A percentile compares a stretch with the other conserved stretches of the same genome.
phyloP scores from a whole-genome alignment of 2,113 vertebrate species.

The Menura novaehollandiae region DNA sequence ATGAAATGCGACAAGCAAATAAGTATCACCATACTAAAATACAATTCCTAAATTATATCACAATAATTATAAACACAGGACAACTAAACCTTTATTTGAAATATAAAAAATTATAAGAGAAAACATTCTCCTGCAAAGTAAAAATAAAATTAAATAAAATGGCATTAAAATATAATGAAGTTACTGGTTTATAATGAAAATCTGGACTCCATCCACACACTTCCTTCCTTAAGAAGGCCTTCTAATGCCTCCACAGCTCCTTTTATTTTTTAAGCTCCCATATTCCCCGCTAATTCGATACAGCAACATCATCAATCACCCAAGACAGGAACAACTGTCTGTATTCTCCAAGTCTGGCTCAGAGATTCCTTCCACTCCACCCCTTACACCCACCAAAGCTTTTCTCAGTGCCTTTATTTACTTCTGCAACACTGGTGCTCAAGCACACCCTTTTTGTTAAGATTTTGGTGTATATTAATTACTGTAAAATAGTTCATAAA shows the following conservation, averaged over 20 bases:
- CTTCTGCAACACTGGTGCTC: not conserved
- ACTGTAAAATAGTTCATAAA: not conserved
- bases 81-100: slow-evolving; percentile 32
- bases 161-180: slow-evolving; percentile 42
- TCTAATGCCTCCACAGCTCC: slow-evolving; percentile 39
- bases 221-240: slow-evolving; percentile 41
- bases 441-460: not conserved
- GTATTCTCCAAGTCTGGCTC: slow-evolving; percentile 21
- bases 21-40: slow-evolving; percentile 12
- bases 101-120: slow-evolving; percentile 16
- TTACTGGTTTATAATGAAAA: slow-evolving; percentile 49
- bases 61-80: not conserved
- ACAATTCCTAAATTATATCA: not conserved
- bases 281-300: slow-evolving; percentile 77
- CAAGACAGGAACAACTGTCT: slow-evolving; percentile 58
- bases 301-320: slow-evolving; percentile 76
- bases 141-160: slow-evolving; percentile 52
- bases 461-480: slow-evolving; percentile 20
- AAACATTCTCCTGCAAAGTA: slow-evolving; percentile 41
- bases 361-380: not conserved
- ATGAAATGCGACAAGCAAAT: slow-evolving; percentile 52
- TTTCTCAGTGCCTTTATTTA: not conserved
- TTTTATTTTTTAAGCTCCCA: slow-evolving; percentile 60
- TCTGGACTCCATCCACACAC: slow-evolving; percentile 35
- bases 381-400: not conserved